A percentile compares a stretch with the other conserved stretches of the same genome.
phyloP scores from a whole-genome alignment of 2,888 invertebrate species.

The Brachypalpus laphriformis region DNA sequence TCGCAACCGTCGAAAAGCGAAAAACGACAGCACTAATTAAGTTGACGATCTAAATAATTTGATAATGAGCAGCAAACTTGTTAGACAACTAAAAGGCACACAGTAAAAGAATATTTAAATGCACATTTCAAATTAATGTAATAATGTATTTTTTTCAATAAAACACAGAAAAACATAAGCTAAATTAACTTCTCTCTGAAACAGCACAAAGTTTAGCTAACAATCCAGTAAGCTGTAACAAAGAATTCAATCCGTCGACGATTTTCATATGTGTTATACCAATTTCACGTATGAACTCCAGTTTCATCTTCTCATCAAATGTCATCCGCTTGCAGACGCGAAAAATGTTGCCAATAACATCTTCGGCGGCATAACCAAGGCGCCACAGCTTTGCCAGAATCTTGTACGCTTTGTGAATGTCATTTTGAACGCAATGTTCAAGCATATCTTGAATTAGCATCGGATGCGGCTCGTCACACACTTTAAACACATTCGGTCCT shows the following conservation, averaged over 20 bases:
- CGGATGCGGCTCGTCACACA: slow-evolving; percentile 99
- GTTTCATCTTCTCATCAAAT: slow-evolving; percentile 91
- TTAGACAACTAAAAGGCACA: too few species aligned
- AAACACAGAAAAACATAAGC: not conserved
- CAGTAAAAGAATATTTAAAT: not conserved
- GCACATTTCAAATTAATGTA: not conserved
- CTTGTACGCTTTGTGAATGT: slow-evolving; percentile 94
- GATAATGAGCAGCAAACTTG: too few species aligned
- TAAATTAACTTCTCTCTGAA: slow-evolving; percentile 76
- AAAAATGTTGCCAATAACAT: slow-evolving; percentile 97
- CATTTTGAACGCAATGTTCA: slow-evolving; percentile 90
- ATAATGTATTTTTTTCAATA: not conserved
- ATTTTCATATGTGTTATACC: slow-evolving; percentile 95
- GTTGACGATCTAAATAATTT: too few species aligned
- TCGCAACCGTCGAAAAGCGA: too few species aligned
- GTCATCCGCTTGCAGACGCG: slow-evolving; percentile 94
- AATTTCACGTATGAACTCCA: slow-evolving; percentile 95
- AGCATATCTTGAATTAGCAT: slow-evolving; percentile 96
- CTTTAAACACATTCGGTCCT: slow-evolving; percentile 97
- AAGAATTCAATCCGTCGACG: slow-evolving; percentile 92
- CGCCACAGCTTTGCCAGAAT: slow-evolving; percentile 94
- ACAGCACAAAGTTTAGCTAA: slow-evolving; percentile 90
- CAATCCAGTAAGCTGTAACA: slow-evolving; percentile 95
- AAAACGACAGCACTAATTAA: too few species aligned
- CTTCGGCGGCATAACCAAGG: slow-evolving; percentile 97